Base-by-base conservation (phyloP, 2,797 vertebrate genomes). In the Meriones psammophilus region DNA sequence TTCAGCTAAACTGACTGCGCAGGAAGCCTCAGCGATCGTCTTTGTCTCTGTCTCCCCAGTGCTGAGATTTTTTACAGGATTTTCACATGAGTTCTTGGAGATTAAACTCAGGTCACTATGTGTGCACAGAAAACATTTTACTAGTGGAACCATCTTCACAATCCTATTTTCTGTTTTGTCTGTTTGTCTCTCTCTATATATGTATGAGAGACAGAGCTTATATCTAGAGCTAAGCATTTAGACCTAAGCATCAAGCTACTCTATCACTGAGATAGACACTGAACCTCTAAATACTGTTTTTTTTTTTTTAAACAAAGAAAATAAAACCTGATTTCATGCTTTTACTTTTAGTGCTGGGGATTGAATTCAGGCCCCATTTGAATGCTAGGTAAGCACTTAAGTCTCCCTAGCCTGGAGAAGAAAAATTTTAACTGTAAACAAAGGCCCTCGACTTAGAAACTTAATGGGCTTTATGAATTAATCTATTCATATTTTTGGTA, bases 291-390 rank as follows among this genome's bases (percentile, higher is more conserved):
- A 68, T 79, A 79, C n/a, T 66, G 33, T 26, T 86, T 94, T 94
- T 68, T 94, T 68, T 74, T 81, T 24, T 28, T 50, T 50, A 77
- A 91, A 89, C 17, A 78, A 91, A 92, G 2, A 73, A 33, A 68
- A 81, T 56, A 83, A 66, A 36, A n/a, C 20, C 91, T 33, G 6
- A 46, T 68, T 54, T n/a, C 46, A 36, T 86, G 39, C 36, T 84
- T 20, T 33, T 66, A 46, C 54, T 69, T 85, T 86, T 22, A 8
- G 42, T 69, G 33, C 30, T 15, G 42, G 30, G 42, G 30, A 68
- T 85, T 85, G 83, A 85, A 68, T 12, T 46, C 18, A 30, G 42
- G 81, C 1, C 36, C 26, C 42, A 42, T 42, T 18, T 1, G 17
- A 33, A 30, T 33, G 28, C 39, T 50, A 50, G 30, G 83, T 54